Evolutionary conservation across 2,797 vertebrate species (phyloP), one percentile per base, ranked within the genome.

Genomic region (Fistularia commersonii): DNA sequence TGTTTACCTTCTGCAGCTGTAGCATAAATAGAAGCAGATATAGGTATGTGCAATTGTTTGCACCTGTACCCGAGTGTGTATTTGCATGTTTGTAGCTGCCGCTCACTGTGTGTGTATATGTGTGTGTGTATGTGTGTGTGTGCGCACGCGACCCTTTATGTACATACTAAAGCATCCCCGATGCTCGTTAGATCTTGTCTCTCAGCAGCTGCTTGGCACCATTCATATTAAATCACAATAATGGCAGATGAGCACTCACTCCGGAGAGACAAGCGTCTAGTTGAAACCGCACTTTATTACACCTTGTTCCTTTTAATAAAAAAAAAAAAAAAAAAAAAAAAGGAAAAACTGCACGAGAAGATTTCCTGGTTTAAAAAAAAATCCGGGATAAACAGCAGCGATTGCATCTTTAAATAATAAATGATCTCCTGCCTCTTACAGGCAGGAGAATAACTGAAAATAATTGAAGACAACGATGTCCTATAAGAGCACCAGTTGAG

Each of bases 391-490:
- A 91, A 91, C 89, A 90, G 85, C 81, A 83, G 80, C 83, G 82
- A 91, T 89, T 88, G 89, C 81, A 83, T 82, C 83, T 88, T 89
- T 92, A 91, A 92, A 92, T 92, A 91, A 91, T 91, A 90, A 85
- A 92, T 92, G 87, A 90, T 85, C 73, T 66, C 79, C 79, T 79
- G 84, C 85, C 82, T 90, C 83, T 86, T 84, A 88, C 82, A 87
- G 86, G 83, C 76, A 71, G 69, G 78, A 83, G 79, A 81, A 83
- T 89, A 85, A 90, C 85, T 75, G 84, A 83, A 90, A 90, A 91
- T 92, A 92, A 92, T 91, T 91, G 91, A 92, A 88, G 87, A 86
- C 89, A 91, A 91, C 90, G 89, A 88, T 87, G 87, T 90, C 82
- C 88, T 88, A 86, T 90, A 90, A 87, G 85, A 88, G 89, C 81